These are phyloP conservation scores for Heliothis virescens DNA, from an alignment of 1,140 invertebrate species.

Conservation along the genomic window DNA sequence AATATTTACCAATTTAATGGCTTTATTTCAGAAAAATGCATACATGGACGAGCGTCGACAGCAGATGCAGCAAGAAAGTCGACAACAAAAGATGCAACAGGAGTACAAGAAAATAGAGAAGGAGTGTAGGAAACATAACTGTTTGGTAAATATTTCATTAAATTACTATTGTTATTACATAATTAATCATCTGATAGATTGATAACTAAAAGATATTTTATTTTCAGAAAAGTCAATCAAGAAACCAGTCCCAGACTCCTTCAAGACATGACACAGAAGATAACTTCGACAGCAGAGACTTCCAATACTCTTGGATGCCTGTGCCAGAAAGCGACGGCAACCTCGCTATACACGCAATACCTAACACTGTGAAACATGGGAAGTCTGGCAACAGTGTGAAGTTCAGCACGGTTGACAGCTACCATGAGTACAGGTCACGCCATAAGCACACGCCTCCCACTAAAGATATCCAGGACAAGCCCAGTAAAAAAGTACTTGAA, in stretches of 20 bases:
- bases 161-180: not conserved
- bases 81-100: slow-evolving; percentile 72
- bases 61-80: slow-evolving; percentile 64
- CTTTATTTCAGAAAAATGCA: slow-evolving; percentile 67
- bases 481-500: slow-evolving; percentile 61
- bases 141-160: slow-evolving; percentile 60
- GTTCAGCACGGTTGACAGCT: slow-evolving; percentile 74
- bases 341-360: slow-evolving; percentile 73
- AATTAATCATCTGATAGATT: not conserved
- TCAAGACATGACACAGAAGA: slow-evolving; percentile 53
- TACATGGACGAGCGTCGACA: slow-evolving; percentile 72
- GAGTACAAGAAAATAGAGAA: slow-evolving; percentile 75
- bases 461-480: slow-evolving; percentile 67
- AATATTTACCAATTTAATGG: too few species aligned
- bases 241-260: slow-evolving; percentile 67
- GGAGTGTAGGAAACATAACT: slow-evolving; percentile 65
- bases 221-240: slow-evolving; percentile 48
- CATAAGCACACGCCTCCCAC: slow-evolving; percentile 81
- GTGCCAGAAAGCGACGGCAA: slow-evolving; percentile 75
- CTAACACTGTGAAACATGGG: slow-evolving; percentile 61
- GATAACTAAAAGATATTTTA: slow-evolving; percentile 8
- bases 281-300: slow-evolving; percentile 59
- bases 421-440: slow-evolving; percentile 79
- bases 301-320: slow-evolving; percentile 82
- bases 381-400: slow-evolving; percentile 73